Base-by-base conservation (phyloP, 2,113 vertebrate species). In the Tauraco erythrolophus region DNA sequence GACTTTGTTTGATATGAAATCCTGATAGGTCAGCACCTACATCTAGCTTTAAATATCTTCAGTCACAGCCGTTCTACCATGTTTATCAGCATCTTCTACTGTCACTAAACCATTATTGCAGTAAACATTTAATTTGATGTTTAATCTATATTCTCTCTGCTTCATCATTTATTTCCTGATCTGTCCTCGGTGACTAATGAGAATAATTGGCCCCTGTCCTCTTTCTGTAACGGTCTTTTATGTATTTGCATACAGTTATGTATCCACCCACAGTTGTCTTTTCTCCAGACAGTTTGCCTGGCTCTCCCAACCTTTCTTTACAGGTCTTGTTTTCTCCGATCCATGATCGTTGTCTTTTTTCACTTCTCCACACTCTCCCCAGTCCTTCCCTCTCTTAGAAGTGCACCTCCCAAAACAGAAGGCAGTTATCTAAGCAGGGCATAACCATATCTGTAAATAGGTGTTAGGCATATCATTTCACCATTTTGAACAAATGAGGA, bases 171-270 rank as follows among this genome's bases (percentile, higher is more conserved):
- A 90, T 93, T 94, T 94, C 61, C 87, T 77, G 65, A 96, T 97
- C 61, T 87, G 60, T 93, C 92, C 91, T 93, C 11, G 2, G 71
- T 96, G 94, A 97, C 94, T 94, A 92, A 96, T 86, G 91, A 91
- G 89, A 94, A 96, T 97, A 97, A 97, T 94, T 97, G 74, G 70
- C 76, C 91, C 93, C 72, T 93, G 68, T 88, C 81, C 91, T 94
- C 93, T 88, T 93, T 94, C 84, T 82, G 68, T 57, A 95, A 94
- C 9, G 50, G 64, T 91, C 79, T 90, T 97, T 80, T 68, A 74
- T 78, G 45, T 84, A 92, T 88, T 92, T 96, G 75, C 86, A 96
- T 85, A 92, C 76, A 96, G 56, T 84, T 81, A 83, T n/a, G 71
- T 84, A 94, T 92, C 92, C 90, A 91, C 91, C 92, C 86, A 94